Evolutionary conservation across 2,888 invertebrate species (phyloP).

Genomic region (Campaea margaritaria): DNA sequence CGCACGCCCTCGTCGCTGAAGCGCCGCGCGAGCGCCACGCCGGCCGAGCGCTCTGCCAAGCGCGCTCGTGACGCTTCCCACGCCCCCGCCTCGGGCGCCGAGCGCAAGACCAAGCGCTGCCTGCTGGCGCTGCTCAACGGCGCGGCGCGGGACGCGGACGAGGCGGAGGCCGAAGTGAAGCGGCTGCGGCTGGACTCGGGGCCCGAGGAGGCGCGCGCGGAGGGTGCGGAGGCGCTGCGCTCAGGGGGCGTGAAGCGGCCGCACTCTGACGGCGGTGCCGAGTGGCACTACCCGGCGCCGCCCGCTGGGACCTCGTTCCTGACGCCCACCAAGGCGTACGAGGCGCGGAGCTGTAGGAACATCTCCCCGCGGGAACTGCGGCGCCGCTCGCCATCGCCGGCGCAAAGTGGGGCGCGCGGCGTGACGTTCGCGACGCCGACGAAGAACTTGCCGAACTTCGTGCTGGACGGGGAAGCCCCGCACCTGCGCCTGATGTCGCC

Average conservation of each 20-base stretch:
- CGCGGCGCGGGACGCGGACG: slow-evolving; percentile 54
- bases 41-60: slow-evolving; percentile 51
- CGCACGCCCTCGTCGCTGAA: slow-evolving; percentile 81
- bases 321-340: slow-evolving; percentile 71
- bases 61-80: slow-evolving; percentile 42
- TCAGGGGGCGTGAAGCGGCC: slow-evolving; percentile 14
- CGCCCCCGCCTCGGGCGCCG: slow-evolving; percentile 35
- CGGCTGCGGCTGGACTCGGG: slow-evolving; percentile 52
- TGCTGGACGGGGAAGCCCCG: slow-evolving; percentile 90
- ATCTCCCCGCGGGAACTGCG: not conserved
- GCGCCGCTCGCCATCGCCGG: slow-evolving; percentile 52
- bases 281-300: slow-evolving; percentile 46
- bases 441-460: slow-evolving; percentile 90
- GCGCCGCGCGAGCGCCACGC: slow-evolving; percentile 74
- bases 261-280: not conserved
- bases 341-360: slow-evolving; percentile 20
- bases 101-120: slow-evolving; percentile 70
- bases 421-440: slow-evolving; percentile 85
- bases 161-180: slow-evolving; percentile 54
- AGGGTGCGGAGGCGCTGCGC: not conserved
- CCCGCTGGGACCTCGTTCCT: slow-evolving; percentile 64
- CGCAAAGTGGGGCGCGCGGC: slow-evolving; percentile 52
- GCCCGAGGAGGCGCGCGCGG: not conserved
- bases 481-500: slow-evolving; percentile 90
- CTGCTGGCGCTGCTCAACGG: slow-evolving; percentile 71